A percentile compares a stretch with the other conserved stretches of the same genome.
These are phyloP conservation scores for Aphaenogaster ashmeadi DNA, from an alignment of 1,140 invertebrate species.

Conservation along the genomic window DNA sequence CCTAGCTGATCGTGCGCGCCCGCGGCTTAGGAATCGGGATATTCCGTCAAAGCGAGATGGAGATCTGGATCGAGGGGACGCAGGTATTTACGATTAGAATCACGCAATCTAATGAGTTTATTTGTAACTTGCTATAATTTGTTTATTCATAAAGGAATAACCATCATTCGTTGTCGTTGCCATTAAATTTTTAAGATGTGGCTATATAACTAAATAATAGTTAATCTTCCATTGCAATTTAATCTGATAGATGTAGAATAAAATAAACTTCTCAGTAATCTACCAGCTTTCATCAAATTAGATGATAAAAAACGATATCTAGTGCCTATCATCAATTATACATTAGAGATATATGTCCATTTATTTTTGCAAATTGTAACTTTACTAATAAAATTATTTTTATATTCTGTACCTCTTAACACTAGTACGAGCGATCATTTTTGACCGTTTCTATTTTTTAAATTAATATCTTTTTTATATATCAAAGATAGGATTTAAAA, in stretches of 20 bases:
- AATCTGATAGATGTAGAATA: not conserved
- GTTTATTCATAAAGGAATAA: not conserved
- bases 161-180: not conserved
- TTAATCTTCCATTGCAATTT: not conserved
- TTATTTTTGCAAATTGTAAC: not conserved
- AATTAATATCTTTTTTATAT: too few relatives aligned
- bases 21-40: conserved; percentile 10
- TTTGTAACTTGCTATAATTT: not conserved
- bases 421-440: too few relatives aligned
- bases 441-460: too few relatives aligned
- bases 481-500: too few relatives aligned
- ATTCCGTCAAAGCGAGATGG: conserved; percentile 28
- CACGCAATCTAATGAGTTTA: not conserved
- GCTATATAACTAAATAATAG: not conserved
- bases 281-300: not conserved
- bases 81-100: not conserved
- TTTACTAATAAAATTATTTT: not conserved
- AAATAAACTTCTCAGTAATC: not conserved
- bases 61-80: conserved; percentile 12
- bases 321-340: not conserved
- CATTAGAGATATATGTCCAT: not conserved
- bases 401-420: not conserved
- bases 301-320: not conserved
- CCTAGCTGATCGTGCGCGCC: conserved; percentile 42
- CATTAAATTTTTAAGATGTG: not conserved